phyloP scores from a whole-genome alignment of 2,888 invertebrate genomes.

The Syritta pipiens region DNA sequence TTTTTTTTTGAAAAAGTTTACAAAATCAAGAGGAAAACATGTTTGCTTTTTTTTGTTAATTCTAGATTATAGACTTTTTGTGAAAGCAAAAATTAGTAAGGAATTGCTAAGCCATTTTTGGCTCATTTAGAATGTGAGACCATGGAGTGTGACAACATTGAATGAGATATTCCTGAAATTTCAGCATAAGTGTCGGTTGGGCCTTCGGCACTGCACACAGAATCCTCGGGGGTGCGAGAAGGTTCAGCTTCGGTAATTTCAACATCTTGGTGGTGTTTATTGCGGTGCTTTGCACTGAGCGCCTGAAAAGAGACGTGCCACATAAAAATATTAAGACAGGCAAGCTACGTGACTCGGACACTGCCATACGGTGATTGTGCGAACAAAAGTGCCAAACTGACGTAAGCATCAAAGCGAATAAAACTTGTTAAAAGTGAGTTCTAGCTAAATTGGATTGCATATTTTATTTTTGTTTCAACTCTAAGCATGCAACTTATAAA shows the following conservation, averaged over 20 bases:
- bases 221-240: conserved; percentile 93
- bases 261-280: conserved; percentile 81
- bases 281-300: conserved; percentile 86
- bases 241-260: conserved; percentile 88
- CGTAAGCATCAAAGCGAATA: conserved; percentile 49
- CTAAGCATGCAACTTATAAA: conserved; percentile 44
- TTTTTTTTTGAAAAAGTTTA: conserved; percentile 35
- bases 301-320: conserved; percentile 82
- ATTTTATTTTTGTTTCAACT: conserved; percentile 1
- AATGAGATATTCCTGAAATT: conserved; percentile 78
- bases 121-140: conserved; percentile 75
- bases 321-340: conserved; percentile 63
- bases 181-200: conserved; percentile 82
- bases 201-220: conserved; percentile 93
- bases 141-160: conserved; percentile 77
- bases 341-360: conserved; percentile 39
- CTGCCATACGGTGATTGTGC: conserved; percentile 59
- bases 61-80: conserved; percentile 27
- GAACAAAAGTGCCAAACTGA: conserved; percentile 61
- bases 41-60: conserved; percentile 10
- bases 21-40: conserved; percentile 39
- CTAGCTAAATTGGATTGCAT: conserved; percentile 18
- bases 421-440: conserved; percentile 5
- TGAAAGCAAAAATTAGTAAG: conserved; percentile 37
- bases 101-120: conserved; percentile 19